These are phyloP conservation scores for Euthynnus affinis DNA, from an alignment of 2,797 vertebrate genomes.

Conservation along the genomic window DNA sequence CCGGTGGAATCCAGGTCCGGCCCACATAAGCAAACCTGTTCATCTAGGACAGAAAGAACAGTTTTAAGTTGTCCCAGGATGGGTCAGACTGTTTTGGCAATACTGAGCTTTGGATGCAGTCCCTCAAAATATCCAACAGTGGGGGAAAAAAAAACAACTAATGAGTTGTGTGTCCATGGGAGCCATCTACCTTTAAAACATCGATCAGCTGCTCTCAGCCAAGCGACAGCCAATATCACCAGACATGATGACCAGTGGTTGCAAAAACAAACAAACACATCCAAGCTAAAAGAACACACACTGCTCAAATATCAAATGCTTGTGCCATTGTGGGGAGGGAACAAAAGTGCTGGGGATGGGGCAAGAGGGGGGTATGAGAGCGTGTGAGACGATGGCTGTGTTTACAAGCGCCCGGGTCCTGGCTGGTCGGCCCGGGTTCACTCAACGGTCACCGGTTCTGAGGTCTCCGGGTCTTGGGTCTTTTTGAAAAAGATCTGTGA, in stretches of 20 bases:
- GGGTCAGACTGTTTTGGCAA: constrained; percentile 45
- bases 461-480: constrained; percentile 83
- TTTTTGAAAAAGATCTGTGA: constrained; percentile 89
- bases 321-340: constrained; percentile 70
- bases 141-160: constrained; percentile 8
- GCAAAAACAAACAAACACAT: constrained; percentile 64
- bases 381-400: constrained; percentile 82
- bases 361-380: constrained; percentile 64
- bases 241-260: constrained; percentile 30
- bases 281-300: constrained; percentile 46
- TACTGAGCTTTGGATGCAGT: constrained; percentile 24
- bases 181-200: constrained; percentile 43
- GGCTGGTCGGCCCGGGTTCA: constrained; percentile 82
- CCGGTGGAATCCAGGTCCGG: constrained; percentile 57
- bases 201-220: constrained; percentile 40
- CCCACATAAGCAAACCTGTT: constrained; percentile 53
- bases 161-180: constrained; percentile 13
- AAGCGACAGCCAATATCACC: constrained; percentile 35
- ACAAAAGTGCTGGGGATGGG: constrained; percentile 66
- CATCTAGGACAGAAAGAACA: constrained; percentile 67
- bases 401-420: constrained; percentile 77
- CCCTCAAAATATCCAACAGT: constrained; percentile 35
- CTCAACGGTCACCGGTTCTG: constrained; percentile 84
- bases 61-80: constrained; percentile 42
- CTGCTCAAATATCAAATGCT: constrained; percentile 64